phyloP scores from a whole-genome alignment of 23 tunicate species.

The Trididemnum clinides region DNA sequence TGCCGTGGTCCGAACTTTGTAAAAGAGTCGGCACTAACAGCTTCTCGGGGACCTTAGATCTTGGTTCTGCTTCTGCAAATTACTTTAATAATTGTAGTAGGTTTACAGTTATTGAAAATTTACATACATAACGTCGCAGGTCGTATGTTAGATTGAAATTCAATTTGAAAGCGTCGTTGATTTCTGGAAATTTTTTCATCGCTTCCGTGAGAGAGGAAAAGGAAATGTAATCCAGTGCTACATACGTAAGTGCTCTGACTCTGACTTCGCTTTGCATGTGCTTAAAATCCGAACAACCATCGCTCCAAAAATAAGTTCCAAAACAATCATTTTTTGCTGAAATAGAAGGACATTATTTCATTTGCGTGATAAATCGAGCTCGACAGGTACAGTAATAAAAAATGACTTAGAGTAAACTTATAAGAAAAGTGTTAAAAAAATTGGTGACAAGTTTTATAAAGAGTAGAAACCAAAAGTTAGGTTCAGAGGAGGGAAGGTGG shows the following conservation, averaged over 20 bases:
- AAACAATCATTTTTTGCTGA: conserved; percentile 2
- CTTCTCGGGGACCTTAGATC: no score
- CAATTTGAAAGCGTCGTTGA: conserved; percentile 25
- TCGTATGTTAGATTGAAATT: conserved; percentile 44
- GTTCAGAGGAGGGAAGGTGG: no score
- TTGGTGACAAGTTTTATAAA: background rate
- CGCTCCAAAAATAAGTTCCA: conserved; percentile 18
- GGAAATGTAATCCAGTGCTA: conserved; percentile 34
- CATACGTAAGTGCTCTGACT: conserved; percentile 65
- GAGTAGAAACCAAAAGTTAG: no score
- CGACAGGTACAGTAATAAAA: no score
- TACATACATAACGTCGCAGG: conserved; percentile 36
- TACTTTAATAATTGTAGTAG: no score
- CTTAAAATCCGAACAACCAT: background rate
- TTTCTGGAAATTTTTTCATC: conserved; percentile 48
- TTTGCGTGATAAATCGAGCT: no score
- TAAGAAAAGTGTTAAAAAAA: background rate
- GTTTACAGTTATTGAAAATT: no score
- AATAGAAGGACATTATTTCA: no score
- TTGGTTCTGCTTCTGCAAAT: no score
- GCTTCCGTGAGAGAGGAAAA: conserved; percentile 23
- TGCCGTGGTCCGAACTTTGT: no score
- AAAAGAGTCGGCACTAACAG: no score
- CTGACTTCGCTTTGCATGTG: conserved; percentile 31
- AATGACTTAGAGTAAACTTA: background rate